A percentile compares a stretch with the other conserved stretches of the same genome.
These are phyloP conservation scores for Quadriops clusia DNA, from an alignment of 2,888 invertebrate genomes.

Conservation along the genomic window DNA sequence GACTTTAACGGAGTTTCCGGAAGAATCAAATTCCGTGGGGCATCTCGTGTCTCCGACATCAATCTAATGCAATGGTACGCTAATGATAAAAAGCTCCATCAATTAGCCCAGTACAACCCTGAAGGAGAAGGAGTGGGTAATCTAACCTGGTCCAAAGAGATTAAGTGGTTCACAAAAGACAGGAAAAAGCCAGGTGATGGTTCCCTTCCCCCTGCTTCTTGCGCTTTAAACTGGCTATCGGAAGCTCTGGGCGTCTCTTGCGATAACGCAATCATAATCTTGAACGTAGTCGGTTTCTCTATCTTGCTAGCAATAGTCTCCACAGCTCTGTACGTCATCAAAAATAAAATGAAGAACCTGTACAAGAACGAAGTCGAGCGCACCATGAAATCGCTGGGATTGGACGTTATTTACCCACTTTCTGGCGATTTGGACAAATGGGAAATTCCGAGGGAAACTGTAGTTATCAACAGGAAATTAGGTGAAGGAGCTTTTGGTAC, in stretches of 20 bases:
- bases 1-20: conserved; percentile 68
- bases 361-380: conserved; percentile 55
- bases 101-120: too few species aligned
- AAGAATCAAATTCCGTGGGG: conserved; percentile 54
- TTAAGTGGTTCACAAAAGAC: conserved; percentile 53
- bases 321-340: conserved; percentile 47
- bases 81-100: conserved; percentile 34
- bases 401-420: conserved; percentile 41
- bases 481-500: conserved; percentile 89
- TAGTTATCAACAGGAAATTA: conserved; percentile 74
- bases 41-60: conserved; percentile 51
- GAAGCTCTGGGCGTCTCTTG: conserved; percentile 57
- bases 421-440: conserved; percentile 62
- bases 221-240: conserved; percentile 58
- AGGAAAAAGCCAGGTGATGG: conserved; percentile 58
- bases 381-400: conserved; percentile 59
- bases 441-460: conserved; percentile 74
- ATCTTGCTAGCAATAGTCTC: conserved; percentile 44
- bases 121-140: conserved; percentile 8
- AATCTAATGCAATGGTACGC: conserved; percentile 49
- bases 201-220: conserved; percentile 43
- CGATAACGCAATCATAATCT: conserved; percentile 56
- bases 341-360: conserved; percentile 57
- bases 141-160: conserved; percentile 18
- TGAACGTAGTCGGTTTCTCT: conserved; percentile 46